These are phyloP conservation scores for Oenanthe melanoleuca DNA, from an alignment of 2,113 vertebrate genomes.

Conservation along the genomic window DNA sequence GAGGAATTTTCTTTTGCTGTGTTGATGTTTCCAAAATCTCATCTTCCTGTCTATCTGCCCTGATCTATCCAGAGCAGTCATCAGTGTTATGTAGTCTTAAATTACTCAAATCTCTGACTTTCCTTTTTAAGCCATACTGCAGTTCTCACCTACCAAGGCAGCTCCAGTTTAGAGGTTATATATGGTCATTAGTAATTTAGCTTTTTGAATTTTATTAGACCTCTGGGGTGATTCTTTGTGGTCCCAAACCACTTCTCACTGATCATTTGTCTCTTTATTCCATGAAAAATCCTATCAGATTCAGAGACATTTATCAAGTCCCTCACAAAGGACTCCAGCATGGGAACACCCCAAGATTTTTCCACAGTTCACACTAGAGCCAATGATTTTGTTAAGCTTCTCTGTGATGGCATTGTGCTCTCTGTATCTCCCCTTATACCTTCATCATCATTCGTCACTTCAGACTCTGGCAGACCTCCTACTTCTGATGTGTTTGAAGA, in stretches of 20 bases:
- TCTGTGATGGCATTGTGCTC: not conserved
- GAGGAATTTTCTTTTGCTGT: not conserved
- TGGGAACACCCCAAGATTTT: not conserved
- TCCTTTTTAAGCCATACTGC: not conserved
- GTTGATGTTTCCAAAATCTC: not conserved
- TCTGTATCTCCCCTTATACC: constrained; percentile 1
- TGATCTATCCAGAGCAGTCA: not conserved
- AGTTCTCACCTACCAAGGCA: not conserved
- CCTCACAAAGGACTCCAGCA: not conserved
- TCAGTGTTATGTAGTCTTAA: not conserved
- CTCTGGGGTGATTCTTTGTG: not conserved
- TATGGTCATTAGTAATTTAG: not conserved
- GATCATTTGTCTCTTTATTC: not conserved
- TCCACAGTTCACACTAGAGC: not conserved
- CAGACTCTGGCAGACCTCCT: constrained; percentile 16
- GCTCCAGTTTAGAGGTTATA: not conserved
- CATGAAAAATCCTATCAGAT: not conserved
- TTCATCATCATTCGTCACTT: not conserved
- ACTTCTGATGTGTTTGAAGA: constrained; percentile 16
- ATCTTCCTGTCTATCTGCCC: not conserved
- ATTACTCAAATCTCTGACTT: not conserved
- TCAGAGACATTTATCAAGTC: not conserved
- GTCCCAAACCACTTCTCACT: not conserved
- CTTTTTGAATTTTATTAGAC: not conserved
- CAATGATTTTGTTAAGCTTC: not conserved